phyloP scores from a whole-genome alignment of 2,797 vertebrate genomes.

The Gambusia yucatana region DNA sequence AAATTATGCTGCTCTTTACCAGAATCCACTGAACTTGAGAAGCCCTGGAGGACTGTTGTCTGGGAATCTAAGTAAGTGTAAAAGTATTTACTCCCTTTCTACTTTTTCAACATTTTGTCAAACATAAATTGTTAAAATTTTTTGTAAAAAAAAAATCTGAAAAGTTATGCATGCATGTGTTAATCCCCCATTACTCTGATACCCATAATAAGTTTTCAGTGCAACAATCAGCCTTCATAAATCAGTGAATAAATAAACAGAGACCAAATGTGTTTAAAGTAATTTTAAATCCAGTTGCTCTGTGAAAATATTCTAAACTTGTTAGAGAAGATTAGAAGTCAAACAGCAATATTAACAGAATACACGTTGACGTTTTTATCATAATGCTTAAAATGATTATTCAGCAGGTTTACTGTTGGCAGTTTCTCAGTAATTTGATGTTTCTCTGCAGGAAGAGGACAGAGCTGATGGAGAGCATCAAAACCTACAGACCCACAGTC shows the following conservation, averaged over 20 bases:
- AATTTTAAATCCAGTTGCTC: not conserved
- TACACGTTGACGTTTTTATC: not conserved
- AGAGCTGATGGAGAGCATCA: constrained; percentile 33
- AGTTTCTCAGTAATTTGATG: not conserved
- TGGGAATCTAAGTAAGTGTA: constrained; percentile 37
- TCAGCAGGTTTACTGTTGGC: not conserved
- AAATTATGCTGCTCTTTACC: constrained; percentile 7
- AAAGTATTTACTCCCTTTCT: not conserved
- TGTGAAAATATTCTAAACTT: not conserved
- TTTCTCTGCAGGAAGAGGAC: constrained; percentile 42
- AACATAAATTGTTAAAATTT: not conserved
- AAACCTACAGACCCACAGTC: constrained; percentile 27
- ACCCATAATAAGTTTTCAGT: not conserved
- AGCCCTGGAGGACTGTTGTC: constrained; percentile 44
- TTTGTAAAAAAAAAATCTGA: not conserved
- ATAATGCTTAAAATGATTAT: not conserved
- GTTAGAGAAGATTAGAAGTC: not conserved
- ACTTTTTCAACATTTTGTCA: not conserved
- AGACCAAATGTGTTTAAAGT: not conserved
- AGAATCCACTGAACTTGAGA: constrained; percentile 26
- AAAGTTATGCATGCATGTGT: not conserved
- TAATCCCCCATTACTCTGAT: not conserved
- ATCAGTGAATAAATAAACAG: not conserved
- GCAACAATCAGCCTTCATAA: no score
- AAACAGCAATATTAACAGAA: no score